Base-by-base conservation (phyloP, 1,140 invertebrate species). In the Telenomus remus region DNA sequence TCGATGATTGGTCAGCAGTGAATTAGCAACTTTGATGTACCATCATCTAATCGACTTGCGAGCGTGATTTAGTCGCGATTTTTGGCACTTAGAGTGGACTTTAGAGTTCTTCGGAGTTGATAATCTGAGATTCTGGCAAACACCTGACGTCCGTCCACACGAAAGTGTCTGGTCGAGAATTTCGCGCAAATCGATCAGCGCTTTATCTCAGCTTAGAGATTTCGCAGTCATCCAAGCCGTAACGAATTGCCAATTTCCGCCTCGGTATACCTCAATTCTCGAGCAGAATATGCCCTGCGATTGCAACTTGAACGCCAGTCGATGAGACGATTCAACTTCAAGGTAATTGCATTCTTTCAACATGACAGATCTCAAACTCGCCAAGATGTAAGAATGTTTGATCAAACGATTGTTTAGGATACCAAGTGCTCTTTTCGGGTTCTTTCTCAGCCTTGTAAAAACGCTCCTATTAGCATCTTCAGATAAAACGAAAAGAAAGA, bases 161-260 rank as follows among this genome's bases (percentile, higher is more conserved):
- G 43, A 59, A 76, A 27, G 60, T 64, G 65, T 70, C 60, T 70
- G 49, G 51, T 76, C 50, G 60, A n/a, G 55, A 70, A 63, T 69
- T 70, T 47, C 19, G 48, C 49, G 42, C 53, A 65, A 70, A 70
- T 76, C 65, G 73, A 76, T 70, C 55, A 61, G 44, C 33, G 65
- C 60, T 76, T 64, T 69, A 76, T 75, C 72, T 75, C 48, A 37
- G 15, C 39, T 56, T 15, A n/a, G 47, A 75, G 64, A 68, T 60
- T 72, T 65, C 60, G 61, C 43, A 66, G 53, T 57, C 59, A 75
- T 66, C 61, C 15, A 57, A 63, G 27, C 44, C 19, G 34, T 57
- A 71, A 63, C 76, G 51, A 70, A 75, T 46, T 63, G 57, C 65
- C 74, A 71, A 77, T 77, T 68, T 77, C 74, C 61, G 64, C 37